Conservation (phyloP, 2,797 vertebrate species). For the Alcedo atthis region DNA sequence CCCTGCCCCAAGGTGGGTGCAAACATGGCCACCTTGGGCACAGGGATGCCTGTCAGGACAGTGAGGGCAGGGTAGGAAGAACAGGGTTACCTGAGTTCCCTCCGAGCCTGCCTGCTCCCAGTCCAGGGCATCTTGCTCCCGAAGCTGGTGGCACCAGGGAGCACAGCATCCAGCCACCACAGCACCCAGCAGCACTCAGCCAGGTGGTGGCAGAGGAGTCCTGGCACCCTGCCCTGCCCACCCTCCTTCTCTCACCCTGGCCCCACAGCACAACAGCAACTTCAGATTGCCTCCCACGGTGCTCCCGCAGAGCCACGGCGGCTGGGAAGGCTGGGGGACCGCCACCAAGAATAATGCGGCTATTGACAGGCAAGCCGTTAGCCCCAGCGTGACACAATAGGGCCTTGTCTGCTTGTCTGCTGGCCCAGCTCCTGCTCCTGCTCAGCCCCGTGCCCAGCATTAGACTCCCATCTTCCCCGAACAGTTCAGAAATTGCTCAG, state of each 20-base stretch:
- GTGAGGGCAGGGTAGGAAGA: not conserved
- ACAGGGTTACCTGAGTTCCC: not conserved
- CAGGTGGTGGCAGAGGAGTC: rapidly evolving
- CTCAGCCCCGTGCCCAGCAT: not conserved
- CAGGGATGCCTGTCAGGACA: rapidly evolving
- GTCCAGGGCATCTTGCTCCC: not conserved
- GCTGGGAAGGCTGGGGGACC: slow-evolving; percentile 41
- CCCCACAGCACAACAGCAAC: not conserved
- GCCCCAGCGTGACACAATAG: slow-evolving; percentile 19
- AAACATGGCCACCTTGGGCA: not conserved
- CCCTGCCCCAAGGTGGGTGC: not conserved
- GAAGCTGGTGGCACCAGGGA: not conserved
- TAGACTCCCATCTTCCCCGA: not conserved
- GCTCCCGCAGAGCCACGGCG: not conserved
- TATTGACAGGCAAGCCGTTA: slow-evolving; percentile 5
- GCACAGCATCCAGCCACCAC: rapidly evolving
- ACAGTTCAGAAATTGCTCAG: not conserved
- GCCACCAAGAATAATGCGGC: slow-evolving; percentile 5
- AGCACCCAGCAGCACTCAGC: not conserved
- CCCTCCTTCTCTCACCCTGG: not conserved
- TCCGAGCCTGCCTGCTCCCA: not conserved
- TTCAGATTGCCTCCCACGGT: not conserved
- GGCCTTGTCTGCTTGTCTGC: slow-evolving; percentile 64
- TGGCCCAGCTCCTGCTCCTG: not conserved
- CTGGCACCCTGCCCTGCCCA: not conserved